Percentiles rank a stretch among this genome's conserved stretches.
phyloP scores from a whole-genome alignment of 2,797 vertebrate species.

The Hozukius guyotensis region DNA sequence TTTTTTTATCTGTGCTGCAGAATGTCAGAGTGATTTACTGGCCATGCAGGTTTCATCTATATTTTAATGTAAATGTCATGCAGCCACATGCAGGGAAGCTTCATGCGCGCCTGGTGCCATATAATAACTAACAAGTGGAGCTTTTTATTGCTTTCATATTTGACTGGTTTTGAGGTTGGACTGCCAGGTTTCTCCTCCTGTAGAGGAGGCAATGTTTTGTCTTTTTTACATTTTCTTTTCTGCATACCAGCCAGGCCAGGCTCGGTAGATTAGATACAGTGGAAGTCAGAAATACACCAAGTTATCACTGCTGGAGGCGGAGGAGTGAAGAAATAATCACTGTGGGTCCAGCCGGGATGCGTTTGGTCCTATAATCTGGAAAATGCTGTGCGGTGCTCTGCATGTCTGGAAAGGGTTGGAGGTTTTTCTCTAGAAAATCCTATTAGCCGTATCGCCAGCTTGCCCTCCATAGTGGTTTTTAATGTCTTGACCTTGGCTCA shows the following conservation, averaged over 20 bases:
- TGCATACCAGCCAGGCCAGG: constrained; percentile 7
- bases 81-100: neutral
- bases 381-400: neutral
- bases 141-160: neutral
- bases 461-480: neutral
- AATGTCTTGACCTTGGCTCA: neutral
- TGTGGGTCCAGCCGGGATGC: neutral
- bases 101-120: neutral
- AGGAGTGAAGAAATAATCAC: neutral
- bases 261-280: constrained; percentile 49
- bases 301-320: constrained; percentile 29
- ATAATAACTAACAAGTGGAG: neutral
- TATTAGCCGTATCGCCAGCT: neutral
- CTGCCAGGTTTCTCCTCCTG: neutral
- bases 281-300: constrained; percentile 41
- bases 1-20: too few relatives aligned
- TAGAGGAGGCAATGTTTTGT: neutral
- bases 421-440: neutral
- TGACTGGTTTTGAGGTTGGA: neutral
- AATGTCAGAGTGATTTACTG: neutral
- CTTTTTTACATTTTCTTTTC: neutral
- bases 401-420: neutral
- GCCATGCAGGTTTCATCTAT: neutral
- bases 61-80: neutral
- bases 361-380: neutral